Percentiles rank a stretch among this genome's conserved stretches.
phyloP scores from a whole-genome alignment of 1,140 invertebrate genomes.

The Gryllus bimaculatus region DNA sequence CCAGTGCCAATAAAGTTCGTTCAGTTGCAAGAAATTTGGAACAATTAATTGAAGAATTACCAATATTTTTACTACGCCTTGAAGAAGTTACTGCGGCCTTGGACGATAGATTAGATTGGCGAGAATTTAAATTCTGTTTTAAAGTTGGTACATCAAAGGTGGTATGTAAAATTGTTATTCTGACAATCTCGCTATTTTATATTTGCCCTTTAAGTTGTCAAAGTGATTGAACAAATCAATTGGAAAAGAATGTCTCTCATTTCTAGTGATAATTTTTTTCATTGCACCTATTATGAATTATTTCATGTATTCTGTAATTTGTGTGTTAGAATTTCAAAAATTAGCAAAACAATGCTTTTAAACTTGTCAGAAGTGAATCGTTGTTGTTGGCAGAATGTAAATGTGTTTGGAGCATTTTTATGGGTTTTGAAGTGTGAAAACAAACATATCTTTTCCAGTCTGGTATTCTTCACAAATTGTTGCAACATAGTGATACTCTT shows the following conservation, averaged over 20 bases:
- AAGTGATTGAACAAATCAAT: no score
- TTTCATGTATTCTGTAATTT: background rate
- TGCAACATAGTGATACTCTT: constrained; percentile 39
- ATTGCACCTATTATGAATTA: background rate
- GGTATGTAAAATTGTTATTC: constrained; percentile 35
- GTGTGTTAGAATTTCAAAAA: background rate
- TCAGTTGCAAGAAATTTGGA: constrained; percentile 50
- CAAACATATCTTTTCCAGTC: constrained; percentile 34
- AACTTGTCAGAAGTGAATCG: no score
- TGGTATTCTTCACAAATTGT: constrained; percentile 42
- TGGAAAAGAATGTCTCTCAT: no score
- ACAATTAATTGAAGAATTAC: constrained; percentile 51
- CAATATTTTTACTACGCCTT: constrained; percentile 48
- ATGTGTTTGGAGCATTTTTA: no score
- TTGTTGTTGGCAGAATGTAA: no score
- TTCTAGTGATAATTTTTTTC: no score
- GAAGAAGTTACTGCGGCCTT: constrained; percentile 49
- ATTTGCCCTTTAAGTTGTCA: no score
- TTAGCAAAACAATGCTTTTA: no score
- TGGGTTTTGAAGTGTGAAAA: background rate
- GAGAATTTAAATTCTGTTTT: constrained; percentile 60
- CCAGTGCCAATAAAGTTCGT: constrained; percentile 44
- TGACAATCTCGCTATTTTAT: background rate
- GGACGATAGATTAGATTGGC: constrained; percentile 54
- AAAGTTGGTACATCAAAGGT: constrained; percentile 59